These are phyloP conservation scores for Pseudotriccus pelzelni DNA, from an alignment of 2,797 vertebrate genomes.

Conservation along the genomic window DNA sequence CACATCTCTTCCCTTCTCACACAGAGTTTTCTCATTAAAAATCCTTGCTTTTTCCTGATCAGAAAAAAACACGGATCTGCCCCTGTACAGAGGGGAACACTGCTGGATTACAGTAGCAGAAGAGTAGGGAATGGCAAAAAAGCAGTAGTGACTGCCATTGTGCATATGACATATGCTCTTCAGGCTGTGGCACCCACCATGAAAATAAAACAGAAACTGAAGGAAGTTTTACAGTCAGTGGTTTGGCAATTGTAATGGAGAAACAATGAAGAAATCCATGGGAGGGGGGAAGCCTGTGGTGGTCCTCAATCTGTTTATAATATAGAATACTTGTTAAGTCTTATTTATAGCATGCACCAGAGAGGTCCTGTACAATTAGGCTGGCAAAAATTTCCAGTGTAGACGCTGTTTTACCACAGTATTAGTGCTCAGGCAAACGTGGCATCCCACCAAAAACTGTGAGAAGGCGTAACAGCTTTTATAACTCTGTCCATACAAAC, in stretches of 20 bases:
- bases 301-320: constrained; percentile 49
- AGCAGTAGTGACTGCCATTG: not conserved
- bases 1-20: not conserved
- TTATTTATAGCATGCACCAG: not conserved
- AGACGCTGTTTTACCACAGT: not conserved
- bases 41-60: not conserved
- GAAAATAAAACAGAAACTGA: not conserved
- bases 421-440: not conserved
- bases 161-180: not conserved
- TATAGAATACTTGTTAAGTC: not conserved
- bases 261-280: constrained; percentile 16
- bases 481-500: not conserved
- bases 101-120: not conserved
- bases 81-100: not conserved
- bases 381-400: not conserved
- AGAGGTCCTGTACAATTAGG: not conserved
- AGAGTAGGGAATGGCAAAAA: not conserved
- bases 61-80: not conserved
- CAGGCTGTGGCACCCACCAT: not conserved
- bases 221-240: constrained; percentile 31
- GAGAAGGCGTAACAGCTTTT: not conserved
- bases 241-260: constrained; percentile 28
- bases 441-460: not conserved
- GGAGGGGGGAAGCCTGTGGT: not conserved
- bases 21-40: not conserved